Percentiles rank a stretch among this genome's conserved stretches.
Evolutionary conservation across 2,888 invertebrate genomes (phyloP).

Genomic region (Lissocephala sabroskyi): DNA sequence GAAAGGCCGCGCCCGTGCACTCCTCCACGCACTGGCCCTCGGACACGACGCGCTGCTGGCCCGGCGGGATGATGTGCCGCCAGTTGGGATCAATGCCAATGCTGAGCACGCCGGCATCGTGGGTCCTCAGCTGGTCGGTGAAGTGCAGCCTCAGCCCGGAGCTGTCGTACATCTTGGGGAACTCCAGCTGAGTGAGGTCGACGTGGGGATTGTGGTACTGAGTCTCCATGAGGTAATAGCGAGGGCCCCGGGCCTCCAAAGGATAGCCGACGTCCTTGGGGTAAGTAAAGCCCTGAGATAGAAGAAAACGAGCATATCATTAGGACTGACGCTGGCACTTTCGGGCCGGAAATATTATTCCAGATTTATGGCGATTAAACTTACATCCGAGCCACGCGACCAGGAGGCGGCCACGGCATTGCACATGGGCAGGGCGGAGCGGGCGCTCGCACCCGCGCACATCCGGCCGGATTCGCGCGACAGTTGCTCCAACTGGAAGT

Average conservation of each 20-base stretch:
- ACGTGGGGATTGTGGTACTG: slow-evolving; percentile 77
- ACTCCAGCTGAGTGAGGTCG: slow-evolving; percentile 50
- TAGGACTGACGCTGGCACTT: not conserved
- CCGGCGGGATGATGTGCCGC: slow-evolving; percentile 80
- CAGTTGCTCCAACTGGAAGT: slow-evolving; percentile 73
- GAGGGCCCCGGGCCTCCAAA: slow-evolving; percentile 75
- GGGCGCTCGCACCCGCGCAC: slow-evolving; percentile 75
- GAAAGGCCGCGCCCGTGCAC: slow-evolving; percentile 75
- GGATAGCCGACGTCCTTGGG: slow-evolving; percentile 80
- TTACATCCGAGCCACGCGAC: slow-evolving; percentile 77
- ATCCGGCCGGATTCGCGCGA: slow-evolving; percentile 74
- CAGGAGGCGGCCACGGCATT: slow-evolving; percentile 79
- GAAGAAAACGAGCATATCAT: not conserved
- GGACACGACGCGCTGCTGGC: slow-evolving; percentile 77
- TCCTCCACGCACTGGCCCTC: slow-evolving; percentile 76
- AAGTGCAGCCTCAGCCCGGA: slow-evolving; percentile 78
- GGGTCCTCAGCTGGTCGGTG: slow-evolving; percentile 76
- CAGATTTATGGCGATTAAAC: slow-evolving; percentile 17
- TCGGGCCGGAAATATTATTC: not conserved
- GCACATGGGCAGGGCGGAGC: slow-evolving; percentile 74
- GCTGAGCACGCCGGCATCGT: slow-evolving; percentile 79
- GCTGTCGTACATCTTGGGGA: slow-evolving; percentile 73
- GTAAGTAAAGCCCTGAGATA: slow-evolving; percentile 76
- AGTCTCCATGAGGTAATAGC: slow-evolving; percentile 79
- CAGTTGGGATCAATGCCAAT: slow-evolving; percentile 77